Conservation (phyloP, 2,888 invertebrate genomes). For the Tinea semifulvella region DNA sequence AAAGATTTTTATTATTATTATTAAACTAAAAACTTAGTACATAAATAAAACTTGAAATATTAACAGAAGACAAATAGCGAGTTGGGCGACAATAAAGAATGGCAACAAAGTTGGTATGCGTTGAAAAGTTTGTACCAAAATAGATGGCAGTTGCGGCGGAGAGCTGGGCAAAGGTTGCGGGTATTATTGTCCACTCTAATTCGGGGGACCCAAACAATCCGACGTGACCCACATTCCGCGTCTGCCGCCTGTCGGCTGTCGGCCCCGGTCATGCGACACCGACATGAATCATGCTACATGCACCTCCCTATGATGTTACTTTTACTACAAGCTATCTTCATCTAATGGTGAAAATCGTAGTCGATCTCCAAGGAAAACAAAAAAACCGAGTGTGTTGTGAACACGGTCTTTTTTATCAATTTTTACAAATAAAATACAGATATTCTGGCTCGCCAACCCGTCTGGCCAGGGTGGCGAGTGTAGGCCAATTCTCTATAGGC, state of each 20-base stretch:
- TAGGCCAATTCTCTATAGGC: too few relatives aligned
- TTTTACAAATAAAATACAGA: too few relatives aligned
- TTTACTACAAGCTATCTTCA: not conserved
- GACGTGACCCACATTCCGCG: conserved; percentile 56
- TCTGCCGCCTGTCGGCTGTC: conserved; percentile 37
- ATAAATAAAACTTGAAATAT: too few relatives aligned
- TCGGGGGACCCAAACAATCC: conserved; percentile 64
- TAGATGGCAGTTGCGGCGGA: conserved; percentile 29
- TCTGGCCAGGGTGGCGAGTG: too few relatives aligned
- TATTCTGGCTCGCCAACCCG: too few relatives aligned
- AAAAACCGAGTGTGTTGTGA: not conserved
- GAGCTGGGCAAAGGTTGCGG: conserved; percentile 51
- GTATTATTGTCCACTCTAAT: conserved; percentile 61
- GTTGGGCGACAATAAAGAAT: conserved; percentile 8
- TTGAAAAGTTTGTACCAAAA: conserved; percentile 36
- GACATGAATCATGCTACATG: conserved; percentile 42
- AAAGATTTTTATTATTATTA: too few relatives aligned
- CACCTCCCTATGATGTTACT: not conserved
- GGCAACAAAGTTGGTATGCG: conserved; percentile 26
- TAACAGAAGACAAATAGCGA: conserved; percentile 6
- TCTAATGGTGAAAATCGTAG: too few relatives aligned
- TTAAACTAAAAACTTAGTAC: too few relatives aligned
- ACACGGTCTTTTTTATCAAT: too few relatives aligned
- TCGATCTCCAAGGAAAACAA: too few relatives aligned
- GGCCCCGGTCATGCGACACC: conserved; percentile 37